A percentile compares a stretch with the other conserved stretches of the same genome.
Evolutionary conservation across 1,140 invertebrate species (phyloP).

Genomic region (Neodiprion fabricii): DNA sequence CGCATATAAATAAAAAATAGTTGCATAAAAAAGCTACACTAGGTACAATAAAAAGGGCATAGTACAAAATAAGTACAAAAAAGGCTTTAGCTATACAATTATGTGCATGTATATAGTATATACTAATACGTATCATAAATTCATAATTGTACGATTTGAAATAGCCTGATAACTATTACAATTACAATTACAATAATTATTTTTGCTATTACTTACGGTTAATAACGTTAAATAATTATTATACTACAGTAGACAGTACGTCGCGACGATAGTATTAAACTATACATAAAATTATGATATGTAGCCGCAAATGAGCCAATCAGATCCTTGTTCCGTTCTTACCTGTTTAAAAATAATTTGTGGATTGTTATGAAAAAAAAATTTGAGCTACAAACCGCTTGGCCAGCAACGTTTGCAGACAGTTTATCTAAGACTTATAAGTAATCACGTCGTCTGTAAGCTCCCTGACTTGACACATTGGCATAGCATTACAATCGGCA

Average conservation of each 20-base stretch:
- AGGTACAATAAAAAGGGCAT: background rate
- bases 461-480: no score
- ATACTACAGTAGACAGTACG: background rate
- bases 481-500: no score
- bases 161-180: no score
- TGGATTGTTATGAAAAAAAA: no score
- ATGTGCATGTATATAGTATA: background rate
- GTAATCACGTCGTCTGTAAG: no score
- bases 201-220: background rate
- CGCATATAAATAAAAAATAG: background rate
- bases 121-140: no score
- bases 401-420: no score
- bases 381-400: no score
- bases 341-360: background rate
- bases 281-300: background rate
- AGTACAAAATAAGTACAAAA: background rate
- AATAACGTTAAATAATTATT: background rate
- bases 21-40: slow-evolving; percentile 5
- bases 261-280: background rate
- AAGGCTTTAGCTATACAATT: background rate
- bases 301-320: background rate
- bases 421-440: no score
- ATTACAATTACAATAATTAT: background rate
- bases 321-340: background rate
- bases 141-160: no score